These are phyloP conservation scores for Ormyrus labotus DNA, from an alignment of 2,888 invertebrate genomes.

Conservation along the genomic window DNA sequence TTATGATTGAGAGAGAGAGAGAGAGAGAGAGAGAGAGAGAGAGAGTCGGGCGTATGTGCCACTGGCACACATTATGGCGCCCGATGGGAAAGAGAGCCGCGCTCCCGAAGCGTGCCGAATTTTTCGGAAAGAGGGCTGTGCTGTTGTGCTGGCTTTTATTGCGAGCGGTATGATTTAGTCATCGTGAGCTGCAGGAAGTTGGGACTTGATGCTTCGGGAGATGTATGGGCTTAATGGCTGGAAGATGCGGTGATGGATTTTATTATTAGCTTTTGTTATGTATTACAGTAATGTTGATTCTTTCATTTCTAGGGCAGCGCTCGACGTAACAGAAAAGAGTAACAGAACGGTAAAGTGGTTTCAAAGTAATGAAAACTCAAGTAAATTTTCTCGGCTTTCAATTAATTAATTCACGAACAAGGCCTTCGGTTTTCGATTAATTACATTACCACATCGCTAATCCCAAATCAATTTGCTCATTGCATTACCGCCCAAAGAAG, in stretches of 20 bases:
- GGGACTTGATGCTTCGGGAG: neutral
- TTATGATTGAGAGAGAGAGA: neutral
- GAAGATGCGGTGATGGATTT: conserved; percentile 29
- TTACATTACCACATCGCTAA: too few relatives aligned
- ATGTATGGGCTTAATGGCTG: neutral
- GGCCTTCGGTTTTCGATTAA: too few relatives aligned
- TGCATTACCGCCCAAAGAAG: neutral
- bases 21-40: neutral
- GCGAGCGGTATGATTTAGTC: neutral
- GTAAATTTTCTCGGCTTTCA: too few relatives aligned
- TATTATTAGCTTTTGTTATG: conserved; percentile 7
- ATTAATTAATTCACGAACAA: too few relatives aligned
- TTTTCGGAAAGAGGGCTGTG: neutral
- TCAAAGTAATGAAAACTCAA: too few relatives aligned
- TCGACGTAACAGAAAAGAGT: too few relatives aligned
- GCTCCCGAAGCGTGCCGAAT: conserved; percentile 31
- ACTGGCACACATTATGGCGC: too few relatives aligned
- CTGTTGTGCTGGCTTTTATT: neutral
- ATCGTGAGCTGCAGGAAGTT: conserved; percentile 24
- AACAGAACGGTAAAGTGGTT: too few relatives aligned
- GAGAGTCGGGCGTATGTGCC: neutral
- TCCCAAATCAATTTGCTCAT: neutral
- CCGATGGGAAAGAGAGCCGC: neutral
- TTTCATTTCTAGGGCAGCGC: too few relatives aligned
- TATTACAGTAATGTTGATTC: too few relatives aligned